A percentile compares a stretch with the other conserved stretches of the same genome.
phyloP scores from a whole-genome alignment of 2,888 invertebrate species.

The Eupeodes luniger region DNA sequence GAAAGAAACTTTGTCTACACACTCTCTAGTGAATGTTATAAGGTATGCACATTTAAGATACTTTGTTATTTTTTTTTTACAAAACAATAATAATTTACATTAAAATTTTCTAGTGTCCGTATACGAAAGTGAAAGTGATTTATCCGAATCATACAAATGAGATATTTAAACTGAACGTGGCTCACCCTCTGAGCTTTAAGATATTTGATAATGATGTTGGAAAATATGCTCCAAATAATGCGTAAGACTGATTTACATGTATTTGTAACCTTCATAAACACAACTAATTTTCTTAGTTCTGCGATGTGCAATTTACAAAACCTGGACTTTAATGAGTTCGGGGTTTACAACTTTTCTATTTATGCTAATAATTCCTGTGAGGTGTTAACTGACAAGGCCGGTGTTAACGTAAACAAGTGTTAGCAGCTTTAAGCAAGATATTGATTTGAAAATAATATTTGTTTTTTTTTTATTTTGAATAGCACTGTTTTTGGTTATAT shows the following conservation, averaged over 20 bases:
- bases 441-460: neutral
- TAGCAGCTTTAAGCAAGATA: slow-evolving; percentile 49
- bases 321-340: slow-evolving; percentile 87
- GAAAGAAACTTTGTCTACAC: slow-evolving; percentile 86
- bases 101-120: slow-evolving; percentile 86
- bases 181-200: slow-evolving; percentile 86
- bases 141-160: slow-evolving; percentile 60
- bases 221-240: slow-evolving; percentile 84
- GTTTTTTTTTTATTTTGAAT: neutral
- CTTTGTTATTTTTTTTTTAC: neutral
- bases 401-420: slow-evolving; percentile 89
- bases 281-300: slow-evolving; percentile 83
- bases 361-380: slow-evolving; percentile 85
- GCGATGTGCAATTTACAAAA: slow-evolving; percentile 85
- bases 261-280: neutral
- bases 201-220: slow-evolving; percentile 85
- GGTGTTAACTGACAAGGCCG: slow-evolving; percentile 86
- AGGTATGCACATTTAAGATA: slow-evolving; percentile 85
- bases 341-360: slow-evolving; percentile 88
- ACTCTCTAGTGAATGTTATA: slow-evolving; percentile 89
- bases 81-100: neutral
- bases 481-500: slow-evolving; percentile 80
- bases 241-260: slow-evolving; percentile 79
- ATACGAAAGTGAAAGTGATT: slow-evolving; percentile 84
- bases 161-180: slow-evolving; percentile 85